phyloP scores from a whole-genome alignment of 2,888 invertebrate genomes.

The Coelopa pilipes region DNA sequence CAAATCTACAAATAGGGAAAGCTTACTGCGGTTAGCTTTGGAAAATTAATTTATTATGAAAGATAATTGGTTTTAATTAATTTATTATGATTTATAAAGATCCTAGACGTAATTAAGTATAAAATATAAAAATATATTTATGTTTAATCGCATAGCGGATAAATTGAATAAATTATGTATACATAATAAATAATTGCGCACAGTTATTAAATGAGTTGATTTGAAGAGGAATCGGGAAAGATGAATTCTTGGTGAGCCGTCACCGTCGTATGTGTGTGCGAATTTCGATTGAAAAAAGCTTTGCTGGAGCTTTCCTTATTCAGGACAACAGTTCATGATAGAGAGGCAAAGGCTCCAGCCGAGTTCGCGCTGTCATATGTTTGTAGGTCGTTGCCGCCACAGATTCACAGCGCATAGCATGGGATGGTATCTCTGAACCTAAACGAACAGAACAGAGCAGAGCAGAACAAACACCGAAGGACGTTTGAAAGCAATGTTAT shows the following conservation, averaged over 20 bases:
- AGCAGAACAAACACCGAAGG: slow-evolving; percentile 37
- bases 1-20: slow-evolving; percentile 42
- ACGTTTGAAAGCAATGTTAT: slow-evolving; percentile 44
- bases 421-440: slow-evolving; percentile 31
- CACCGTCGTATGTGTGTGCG: slow-evolving; percentile 18
- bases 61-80: background rate
- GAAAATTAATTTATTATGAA: slow-evolving; percentile 37
- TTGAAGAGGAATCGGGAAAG: background rate
- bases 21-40: slow-evolving; percentile 40
- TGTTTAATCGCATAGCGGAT: background rate
- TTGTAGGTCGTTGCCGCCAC: slow-evolving; percentile 60
- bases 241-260: slow-evolving; percentile 18
- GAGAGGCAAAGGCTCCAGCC: slow-evolving; percentile 41
- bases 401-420: slow-evolving; percentile 48
- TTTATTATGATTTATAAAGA: background rate
- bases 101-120: too few species aligned
- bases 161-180: background rate
- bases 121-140: too few species aligned
- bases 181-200: too few species aligned
- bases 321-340: slow-evolving; percentile 25
- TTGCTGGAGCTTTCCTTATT: slow-evolving; percentile 30
- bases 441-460: background rate
- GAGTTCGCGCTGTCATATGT: slow-evolving; percentile 53
- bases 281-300: slow-evolving; percentile 18
- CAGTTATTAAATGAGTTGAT: too few species aligned